phyloP scores from a whole-genome alignment of 2,888 invertebrate species.

The Pyrgus malvae region DNA sequence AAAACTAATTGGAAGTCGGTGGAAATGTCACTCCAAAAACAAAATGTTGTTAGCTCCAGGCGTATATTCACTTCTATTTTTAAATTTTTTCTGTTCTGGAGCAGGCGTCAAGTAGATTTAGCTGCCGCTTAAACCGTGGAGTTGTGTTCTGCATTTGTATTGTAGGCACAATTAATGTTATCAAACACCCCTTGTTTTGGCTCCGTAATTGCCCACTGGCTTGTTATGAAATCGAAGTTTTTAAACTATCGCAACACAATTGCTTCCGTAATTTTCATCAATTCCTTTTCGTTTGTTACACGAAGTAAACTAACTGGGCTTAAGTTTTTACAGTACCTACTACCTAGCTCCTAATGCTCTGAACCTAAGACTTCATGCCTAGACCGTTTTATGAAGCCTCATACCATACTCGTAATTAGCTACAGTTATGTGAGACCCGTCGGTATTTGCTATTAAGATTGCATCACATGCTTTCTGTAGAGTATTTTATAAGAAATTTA shows the following conservation, averaged over 20 bases:
- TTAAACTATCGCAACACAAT: no score
- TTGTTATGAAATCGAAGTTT: constrained; percentile 36
- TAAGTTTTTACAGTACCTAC: no score
- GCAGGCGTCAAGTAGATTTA: neutral
- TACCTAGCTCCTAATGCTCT: no score
- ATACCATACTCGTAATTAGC: neutral
- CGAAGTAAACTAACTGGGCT: no score
- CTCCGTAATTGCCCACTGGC: constrained; percentile 57
- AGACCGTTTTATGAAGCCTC: neutral
- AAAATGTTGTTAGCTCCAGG: neutral
- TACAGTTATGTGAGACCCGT: neutral
- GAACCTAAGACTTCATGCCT: neutral
- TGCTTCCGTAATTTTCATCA: no score
- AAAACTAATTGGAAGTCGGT: neutral
- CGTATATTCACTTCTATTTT: neutral
- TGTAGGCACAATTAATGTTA: constrained; percentile 40
- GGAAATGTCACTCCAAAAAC: neutral
- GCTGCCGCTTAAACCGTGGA: neutral
- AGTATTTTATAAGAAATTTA: no score
- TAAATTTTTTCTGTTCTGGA: no score
- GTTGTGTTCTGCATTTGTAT: constrained; percentile 1
- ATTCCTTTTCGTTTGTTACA: no score
- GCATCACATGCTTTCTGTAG: neutral
- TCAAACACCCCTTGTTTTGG: constrained; percentile 55
- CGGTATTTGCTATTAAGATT: neutral